Percentiles rank a stretch among this genome's conserved stretches.
phyloP scores from a whole-genome alignment of 2,113 vertebrate species.

The Cottus gobio region DNA sequence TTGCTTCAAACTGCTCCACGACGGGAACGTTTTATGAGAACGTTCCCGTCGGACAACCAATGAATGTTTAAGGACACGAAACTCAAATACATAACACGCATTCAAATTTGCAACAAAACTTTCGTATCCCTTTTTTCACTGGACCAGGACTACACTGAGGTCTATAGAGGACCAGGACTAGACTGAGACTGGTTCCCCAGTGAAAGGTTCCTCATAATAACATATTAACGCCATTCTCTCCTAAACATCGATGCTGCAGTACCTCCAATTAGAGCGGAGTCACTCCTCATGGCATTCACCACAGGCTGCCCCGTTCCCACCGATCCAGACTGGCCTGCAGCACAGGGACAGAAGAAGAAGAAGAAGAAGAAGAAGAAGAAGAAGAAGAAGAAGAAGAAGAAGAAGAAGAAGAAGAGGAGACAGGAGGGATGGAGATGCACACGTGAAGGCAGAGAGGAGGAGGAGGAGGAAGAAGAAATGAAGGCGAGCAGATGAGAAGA shows the following conservation, averaged over 20 bases:
- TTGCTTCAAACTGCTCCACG: not conserved
- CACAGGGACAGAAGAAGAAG: constrained; percentile 23
- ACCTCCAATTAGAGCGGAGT: constrained; percentile 96
- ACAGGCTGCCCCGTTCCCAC: constrained; percentile 87
- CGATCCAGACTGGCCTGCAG: constrained; percentile 91
- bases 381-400: not conserved
- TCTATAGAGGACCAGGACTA: no score
- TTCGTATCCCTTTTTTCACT: not conserved
- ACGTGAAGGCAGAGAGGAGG: not conserved
- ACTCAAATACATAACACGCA: not conserved
- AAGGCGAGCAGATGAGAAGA: not conserved
- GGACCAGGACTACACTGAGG: no score
- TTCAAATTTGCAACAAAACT: not conserved
- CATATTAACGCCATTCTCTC: no score
- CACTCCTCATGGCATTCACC: constrained; percentile 86
- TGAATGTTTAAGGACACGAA: not conserved
- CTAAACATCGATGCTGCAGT: constrained; percentile 59
- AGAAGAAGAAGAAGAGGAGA: not conserved
- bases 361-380: constrained; percentile 8
- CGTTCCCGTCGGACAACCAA: not conserved
- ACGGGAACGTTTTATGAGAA: not conserved
- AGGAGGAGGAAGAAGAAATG: constrained; percentile 14
- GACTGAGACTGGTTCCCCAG: not conserved
- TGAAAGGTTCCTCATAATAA: no score
- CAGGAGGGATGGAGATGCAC: no score